These are phyloP conservation scores for Pollenia amentaria DNA, from an alignment of 2,888 invertebrate species.

Conservation along the genomic window DNA sequence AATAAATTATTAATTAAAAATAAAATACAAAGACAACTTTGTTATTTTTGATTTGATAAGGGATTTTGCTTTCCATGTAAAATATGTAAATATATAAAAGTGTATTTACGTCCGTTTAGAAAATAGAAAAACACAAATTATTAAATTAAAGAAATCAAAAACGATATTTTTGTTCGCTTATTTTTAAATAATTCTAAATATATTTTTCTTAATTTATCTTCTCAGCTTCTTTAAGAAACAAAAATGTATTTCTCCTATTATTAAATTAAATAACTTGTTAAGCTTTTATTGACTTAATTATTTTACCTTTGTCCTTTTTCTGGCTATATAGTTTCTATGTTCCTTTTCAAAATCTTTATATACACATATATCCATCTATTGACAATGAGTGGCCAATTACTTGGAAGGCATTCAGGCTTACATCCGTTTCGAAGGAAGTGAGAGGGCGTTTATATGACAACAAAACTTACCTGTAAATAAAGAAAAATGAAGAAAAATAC, in stretches of 20 bases:
- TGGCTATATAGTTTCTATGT: not conserved
- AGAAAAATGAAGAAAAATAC: not conserved
- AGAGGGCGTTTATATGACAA: constrained; percentile 7
- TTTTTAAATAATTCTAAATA: not conserved
- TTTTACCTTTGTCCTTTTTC: not conserved
- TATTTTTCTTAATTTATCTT: not conserved
- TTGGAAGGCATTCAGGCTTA: not conserved
- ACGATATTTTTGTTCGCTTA: too few relatives aligned
- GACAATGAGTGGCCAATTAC: constrained; percentile 8
- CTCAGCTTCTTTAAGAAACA: too few relatives aligned
- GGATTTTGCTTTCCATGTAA: too few relatives aligned
- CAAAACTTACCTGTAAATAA: not conserved
- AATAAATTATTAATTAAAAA: too few relatives aligned
- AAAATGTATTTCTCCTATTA: not conserved
- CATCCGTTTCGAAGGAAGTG: not conserved
- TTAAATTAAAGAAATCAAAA: too few relatives aligned
- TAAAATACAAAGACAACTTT: too few relatives aligned
- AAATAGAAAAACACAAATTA: too few relatives aligned
- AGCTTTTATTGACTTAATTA: not conserved
- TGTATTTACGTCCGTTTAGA: too few relatives aligned
- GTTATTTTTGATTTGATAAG: too few relatives aligned
- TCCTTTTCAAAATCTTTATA: not conserved
- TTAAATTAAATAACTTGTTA: constrained; percentile 6
- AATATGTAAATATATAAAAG: too few relatives aligned
- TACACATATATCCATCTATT: not conserved